These are phyloP conservation scores for Machaerirhynchus nigripectus DNA, from an alignment of 2,113 vertebrate species.

Conservation along the genomic window DNA sequence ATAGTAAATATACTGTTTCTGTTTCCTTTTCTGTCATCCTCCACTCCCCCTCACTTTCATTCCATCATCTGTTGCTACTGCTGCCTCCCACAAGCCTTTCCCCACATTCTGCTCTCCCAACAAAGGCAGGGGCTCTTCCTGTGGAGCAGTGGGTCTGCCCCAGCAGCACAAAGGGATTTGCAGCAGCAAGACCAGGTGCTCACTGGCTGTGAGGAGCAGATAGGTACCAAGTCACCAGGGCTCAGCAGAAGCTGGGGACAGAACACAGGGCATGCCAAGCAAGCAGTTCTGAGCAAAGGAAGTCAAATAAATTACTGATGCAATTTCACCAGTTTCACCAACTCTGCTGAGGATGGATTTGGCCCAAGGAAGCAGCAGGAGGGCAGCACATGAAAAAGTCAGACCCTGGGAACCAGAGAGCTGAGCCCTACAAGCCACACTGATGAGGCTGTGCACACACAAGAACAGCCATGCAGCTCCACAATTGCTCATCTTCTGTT, in stretches of 20 bases:
- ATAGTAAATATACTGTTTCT: neutral
- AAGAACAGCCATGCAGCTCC: neutral
- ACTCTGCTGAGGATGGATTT: neutral
- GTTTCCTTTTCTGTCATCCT: neutral
- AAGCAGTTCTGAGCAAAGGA: neutral
- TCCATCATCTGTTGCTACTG: neutral
- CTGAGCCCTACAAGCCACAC: neutral
- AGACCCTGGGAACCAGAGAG: neutral
- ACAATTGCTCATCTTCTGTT: conserved; percentile 9
- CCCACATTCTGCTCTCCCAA: neutral
- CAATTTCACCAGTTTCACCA: neutral
- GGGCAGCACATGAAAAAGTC: no score
- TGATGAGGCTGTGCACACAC: no score
- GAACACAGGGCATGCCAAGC: neutral
- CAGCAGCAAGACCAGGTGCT: neutral
- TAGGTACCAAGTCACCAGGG: neutral
- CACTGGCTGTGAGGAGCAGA: neutral
- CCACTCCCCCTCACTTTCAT: neutral
- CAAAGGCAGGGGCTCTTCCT: neutral
- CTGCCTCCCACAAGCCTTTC: neutral
- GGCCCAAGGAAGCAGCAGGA: neutral
- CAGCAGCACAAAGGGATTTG: neutral
- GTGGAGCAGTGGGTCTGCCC: neutral
- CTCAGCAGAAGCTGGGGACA: neutral
- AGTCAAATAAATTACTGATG: neutral